Evolutionary conservation across 1,140 invertebrate species (phyloP).

Genomic region (Armadillidium nasatum): DNA sequence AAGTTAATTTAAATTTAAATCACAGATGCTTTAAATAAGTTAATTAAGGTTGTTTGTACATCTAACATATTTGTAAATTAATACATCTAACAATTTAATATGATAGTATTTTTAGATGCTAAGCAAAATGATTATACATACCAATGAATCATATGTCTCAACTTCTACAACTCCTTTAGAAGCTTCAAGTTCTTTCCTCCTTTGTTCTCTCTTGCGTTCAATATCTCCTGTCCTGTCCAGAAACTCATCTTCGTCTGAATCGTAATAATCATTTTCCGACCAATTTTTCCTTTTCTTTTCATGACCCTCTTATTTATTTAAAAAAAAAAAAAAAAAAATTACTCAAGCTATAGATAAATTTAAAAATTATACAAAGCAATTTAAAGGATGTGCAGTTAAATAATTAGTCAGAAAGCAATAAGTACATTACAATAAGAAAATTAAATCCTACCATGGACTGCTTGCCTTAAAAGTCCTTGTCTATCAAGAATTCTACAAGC

Average conservation of each 20-base stretch:
- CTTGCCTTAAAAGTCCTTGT: slow-evolving; percentile 69
- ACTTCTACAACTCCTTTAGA: slow-evolving; percentile 51
- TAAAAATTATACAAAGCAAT: too few relatives aligned
- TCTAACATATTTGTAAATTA: too few relatives aligned
- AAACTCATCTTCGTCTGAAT: slow-evolving; percentile 96
- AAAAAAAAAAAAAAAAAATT: too few relatives aligned
- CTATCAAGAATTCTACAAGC: slow-evolving; percentile 87
- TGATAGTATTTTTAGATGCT: too few relatives aligned
- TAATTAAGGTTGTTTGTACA: too few relatives aligned
- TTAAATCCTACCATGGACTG: slow-evolving; percentile 62
- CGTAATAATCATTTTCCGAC: slow-evolving; percentile 87
- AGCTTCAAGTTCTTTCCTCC: slow-evolving; percentile 28
- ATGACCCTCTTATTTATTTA: slow-evolving; percentile 56
- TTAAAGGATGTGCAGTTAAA: too few relatives aligned
- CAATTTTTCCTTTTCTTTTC: slow-evolving; percentile 54
- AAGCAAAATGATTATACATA: too few relatives aligned
- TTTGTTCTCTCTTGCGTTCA: slow-evolving; percentile 73
- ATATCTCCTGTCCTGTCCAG: slow-evolving; percentile 89
- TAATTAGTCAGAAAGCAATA: not conserved
- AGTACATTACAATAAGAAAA: not conserved
- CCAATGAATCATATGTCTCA: slow-evolving; percentile 77
- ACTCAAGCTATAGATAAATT: too few relatives aligned
- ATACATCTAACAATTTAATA: too few relatives aligned
- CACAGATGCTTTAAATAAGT: too few relatives aligned
- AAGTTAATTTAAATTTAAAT: too few relatives aligned